A percentile compares a stretch with the other conserved stretches of the same genome.
Conservation (phyloP, 2,797 vertebrate species). For the Gorsachius magnificus region DNA sequence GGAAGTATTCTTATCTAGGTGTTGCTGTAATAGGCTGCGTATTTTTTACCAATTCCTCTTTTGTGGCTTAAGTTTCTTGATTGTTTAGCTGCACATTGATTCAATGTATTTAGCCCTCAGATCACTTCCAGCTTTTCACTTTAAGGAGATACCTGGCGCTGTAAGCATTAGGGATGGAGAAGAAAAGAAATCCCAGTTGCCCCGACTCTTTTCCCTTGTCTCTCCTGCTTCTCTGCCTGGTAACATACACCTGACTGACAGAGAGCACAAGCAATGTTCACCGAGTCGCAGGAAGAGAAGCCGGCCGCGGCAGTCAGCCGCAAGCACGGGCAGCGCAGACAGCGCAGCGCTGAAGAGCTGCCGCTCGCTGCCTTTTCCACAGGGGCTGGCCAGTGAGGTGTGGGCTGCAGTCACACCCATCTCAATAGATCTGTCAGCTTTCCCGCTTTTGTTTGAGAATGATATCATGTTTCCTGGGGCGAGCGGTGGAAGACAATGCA, state of each 20-base stretch:
- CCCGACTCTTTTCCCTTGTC: not conserved
- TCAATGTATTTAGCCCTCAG: not conserved
- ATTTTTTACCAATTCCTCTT: not conserved
- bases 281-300: not conserved
- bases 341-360: not conserved
- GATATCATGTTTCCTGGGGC: constrained; percentile 85
- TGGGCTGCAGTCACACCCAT: constrained; percentile 75
- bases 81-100: not conserved
- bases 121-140: not conserved
- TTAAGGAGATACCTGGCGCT: not conserved
- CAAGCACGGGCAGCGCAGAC: not conserved
- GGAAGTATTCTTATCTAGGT: not conserved
- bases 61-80: not conserved
- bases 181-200: not conserved
- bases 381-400: constrained; percentile 61
- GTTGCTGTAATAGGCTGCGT: not conserved
- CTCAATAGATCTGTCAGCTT: constrained; percentile 80
- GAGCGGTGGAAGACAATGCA: constrained; percentile 77
- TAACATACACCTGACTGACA: too few species aligned
- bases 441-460: constrained; percentile 83
- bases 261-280: not conserved
- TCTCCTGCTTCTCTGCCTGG: not conserved
- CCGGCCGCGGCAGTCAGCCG: not conserved
- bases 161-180: not conserved
- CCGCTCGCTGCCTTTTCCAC: constrained; percentile 34